phyloP scores from a whole-genome alignment of 1,140 invertebrate species.

The Ostrea denselamellosa region DNA sequence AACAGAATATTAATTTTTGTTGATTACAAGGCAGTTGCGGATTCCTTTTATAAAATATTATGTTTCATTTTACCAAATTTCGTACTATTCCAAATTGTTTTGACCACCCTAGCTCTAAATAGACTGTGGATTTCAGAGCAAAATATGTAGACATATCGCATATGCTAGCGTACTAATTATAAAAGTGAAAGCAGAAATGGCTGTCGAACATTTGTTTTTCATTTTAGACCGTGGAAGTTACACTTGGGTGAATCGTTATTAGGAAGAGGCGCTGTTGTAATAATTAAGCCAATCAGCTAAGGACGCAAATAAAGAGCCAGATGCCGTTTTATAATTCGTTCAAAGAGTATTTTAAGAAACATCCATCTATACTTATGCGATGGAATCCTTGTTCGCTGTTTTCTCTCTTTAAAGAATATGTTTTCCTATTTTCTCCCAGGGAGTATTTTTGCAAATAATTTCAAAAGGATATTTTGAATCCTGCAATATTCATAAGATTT shows the following conservation, averaged over 20 bases:
- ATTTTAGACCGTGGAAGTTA: constrained; percentile 25
- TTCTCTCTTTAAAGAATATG: background rate
- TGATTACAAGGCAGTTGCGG: too few relatives aligned
- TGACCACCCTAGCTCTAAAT: background rate
- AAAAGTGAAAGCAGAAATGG: constrained; percentile 21
- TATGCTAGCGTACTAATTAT: constrained; percentile 16
- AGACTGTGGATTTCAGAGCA: background rate
- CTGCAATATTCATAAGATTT: background rate
- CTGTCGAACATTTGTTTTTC: constrained; percentile 29
- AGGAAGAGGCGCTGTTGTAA: constrained; percentile 21
- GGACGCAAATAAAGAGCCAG: background rate
- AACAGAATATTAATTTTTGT: too few relatives aligned
- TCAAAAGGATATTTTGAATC: background rate
- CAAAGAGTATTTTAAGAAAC: constrained; percentile 34
- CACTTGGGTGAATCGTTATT: constrained; percentile 24
- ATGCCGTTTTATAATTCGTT: constrained; percentile 8
- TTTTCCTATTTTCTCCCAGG: background rate
- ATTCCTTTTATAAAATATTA: background rate
- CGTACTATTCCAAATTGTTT: background rate
- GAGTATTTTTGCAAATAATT: background rate
- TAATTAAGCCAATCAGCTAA: constrained; percentile 30
- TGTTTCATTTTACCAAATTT: background rate
- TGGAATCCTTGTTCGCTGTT: constrained; percentile 9
- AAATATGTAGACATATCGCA: constrained; percentile 13
- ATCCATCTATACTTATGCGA: constrained; percentile 12